Conservation (phyloP, 23 tunicate species). For the Phallusia fumigata region DNA sequence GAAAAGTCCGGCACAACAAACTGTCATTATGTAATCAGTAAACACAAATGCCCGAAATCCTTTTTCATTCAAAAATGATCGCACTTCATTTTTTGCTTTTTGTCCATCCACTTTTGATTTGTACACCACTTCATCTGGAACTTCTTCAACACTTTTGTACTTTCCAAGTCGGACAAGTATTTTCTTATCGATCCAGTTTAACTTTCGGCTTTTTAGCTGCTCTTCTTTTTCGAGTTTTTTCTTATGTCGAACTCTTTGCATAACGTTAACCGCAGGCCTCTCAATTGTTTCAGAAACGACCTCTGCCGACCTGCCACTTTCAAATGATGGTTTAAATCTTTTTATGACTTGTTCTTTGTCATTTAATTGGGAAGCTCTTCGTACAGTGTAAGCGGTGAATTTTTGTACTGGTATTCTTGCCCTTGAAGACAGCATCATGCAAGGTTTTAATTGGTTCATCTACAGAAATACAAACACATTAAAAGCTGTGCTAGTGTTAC, state of each 20-base stretch:
- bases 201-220: background rate
- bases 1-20: background rate
- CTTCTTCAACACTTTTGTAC: conserved; percentile 42
- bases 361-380: background rate
- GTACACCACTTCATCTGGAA: conserved; percentile 33
- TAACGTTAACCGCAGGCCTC: background rate
- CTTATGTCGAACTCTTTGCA: background rate
- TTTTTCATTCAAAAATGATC: conserved; percentile 23
- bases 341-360: background rate
- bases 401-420: background rate
- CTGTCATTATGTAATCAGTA: conserved; percentile 23
- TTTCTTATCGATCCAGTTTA: conserved; percentile 24
- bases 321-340: background rate
- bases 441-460: background rate
- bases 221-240: conserved; percentile 1
- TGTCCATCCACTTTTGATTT: background rate
- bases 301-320: background rate
- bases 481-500: no score
- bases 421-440: background rate
- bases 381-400: background rate
- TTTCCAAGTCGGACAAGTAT: conserved; percentile 50
- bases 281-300: conserved; percentile 16
- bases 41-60: conserved; percentile 12
- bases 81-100: conserved; percentile 18
- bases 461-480: background rate